Base-by-base conservation (phyloP, 2,888 invertebrate species). In the Spisula subtruncata region DNA sequence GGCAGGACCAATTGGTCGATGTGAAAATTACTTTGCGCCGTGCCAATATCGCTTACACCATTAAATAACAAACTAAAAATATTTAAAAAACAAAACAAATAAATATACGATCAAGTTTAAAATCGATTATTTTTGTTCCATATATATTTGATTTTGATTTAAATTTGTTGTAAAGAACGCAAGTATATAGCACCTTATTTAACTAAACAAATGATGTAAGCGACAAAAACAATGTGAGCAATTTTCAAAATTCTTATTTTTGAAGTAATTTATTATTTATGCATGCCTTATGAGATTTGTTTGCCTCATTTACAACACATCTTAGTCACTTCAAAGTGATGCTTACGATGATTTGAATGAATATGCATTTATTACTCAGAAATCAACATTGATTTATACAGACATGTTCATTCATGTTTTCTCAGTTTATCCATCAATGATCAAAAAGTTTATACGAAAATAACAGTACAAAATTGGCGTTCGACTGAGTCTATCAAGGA, bases 171-270 rank as follows among this genome's bases (percentile, higher is more conserved):
- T n/a, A 60, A 60, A 4, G 25, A 25, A 25, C 41, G 8, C 4
- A 41, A 41, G 8, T 41, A 2, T 41, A 66, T 25, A 25, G 20
- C 25, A 66, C 25, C 6, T 25, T 66, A 12, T 66, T 66, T 66
- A 25, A 8, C n/a, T 66, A 66, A 25, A n/a, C n/a, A 66, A 66
- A 10, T 66, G 60, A 66, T 66, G 60, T 66, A 66, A 66, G 60
- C 60, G 25, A 25, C 60, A n/a, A 20, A 12, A 66, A 66, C 60
- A 66, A 66, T 66, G 60, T 66, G 60, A 66, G 60, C 60, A 66
- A 66, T 25, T 66, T 66, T 66, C 14, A 66, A 66, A 66, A 25
- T 66, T 66, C 10, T 25, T 66, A 25, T 66, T 66, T 66, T n/a
- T 25, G 25, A 16, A 51, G 14, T 51, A 25, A n/a, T 66, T n/a